These are phyloP conservation scores for Phoenoteleia sp. DNA, from an alignment of 2,888 invertebrate species.

Conservation along the genomic window DNA sequence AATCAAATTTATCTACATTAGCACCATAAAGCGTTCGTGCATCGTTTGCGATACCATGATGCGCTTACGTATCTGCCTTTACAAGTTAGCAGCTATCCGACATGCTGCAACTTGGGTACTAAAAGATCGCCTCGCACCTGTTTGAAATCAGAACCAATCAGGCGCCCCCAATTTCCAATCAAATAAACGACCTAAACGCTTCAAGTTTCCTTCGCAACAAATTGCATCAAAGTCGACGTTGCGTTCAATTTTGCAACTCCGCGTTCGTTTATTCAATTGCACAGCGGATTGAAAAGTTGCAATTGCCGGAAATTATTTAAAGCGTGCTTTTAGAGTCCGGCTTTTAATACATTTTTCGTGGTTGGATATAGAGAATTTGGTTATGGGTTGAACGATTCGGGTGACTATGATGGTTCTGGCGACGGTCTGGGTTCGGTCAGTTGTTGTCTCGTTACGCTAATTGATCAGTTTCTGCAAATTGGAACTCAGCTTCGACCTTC, in stretches of 20 bases:
- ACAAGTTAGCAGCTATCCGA: slow-evolving; percentile 69
- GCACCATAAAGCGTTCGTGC: slow-evolving; percentile 73
- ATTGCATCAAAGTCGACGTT: slow-evolving; percentile 54
- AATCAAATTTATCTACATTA: slow-evolving; percentile 74
- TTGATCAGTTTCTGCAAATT: slow-evolving; percentile 32
- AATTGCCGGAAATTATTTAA: not conserved
- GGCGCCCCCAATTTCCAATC: slow-evolving; percentile 54
- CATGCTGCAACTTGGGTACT: slow-evolving; percentile 60
- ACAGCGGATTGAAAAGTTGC: not conserved
- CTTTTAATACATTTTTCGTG: not conserved
- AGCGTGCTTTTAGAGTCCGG: no score
- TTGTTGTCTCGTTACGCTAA: not conserved
- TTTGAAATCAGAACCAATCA: slow-evolving; percentile 66
- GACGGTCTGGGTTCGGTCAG: not conserved
- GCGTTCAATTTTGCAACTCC: slow-evolving; percentile 32
- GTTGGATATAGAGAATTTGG: not conserved
- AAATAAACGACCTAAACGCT: slow-evolving; percentile 62
- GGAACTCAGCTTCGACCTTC: no score
- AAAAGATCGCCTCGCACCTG: slow-evolving; percentile 65
- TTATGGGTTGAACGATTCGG: not conserved
- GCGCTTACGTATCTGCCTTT: slow-evolving; percentile 70
- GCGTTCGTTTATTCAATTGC: slow-evolving; percentile 45
- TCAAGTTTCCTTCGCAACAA: slow-evolving; percentile 58
- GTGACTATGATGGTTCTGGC: not conserved
- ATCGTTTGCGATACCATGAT: slow-evolving; percentile 72